Percentiles rank a stretch among this genome's conserved stretches.
Evolutionary conservation across 2,797 vertebrate genomes (phyloP).

Genomic region (Calcarius lapponicus): DNA sequence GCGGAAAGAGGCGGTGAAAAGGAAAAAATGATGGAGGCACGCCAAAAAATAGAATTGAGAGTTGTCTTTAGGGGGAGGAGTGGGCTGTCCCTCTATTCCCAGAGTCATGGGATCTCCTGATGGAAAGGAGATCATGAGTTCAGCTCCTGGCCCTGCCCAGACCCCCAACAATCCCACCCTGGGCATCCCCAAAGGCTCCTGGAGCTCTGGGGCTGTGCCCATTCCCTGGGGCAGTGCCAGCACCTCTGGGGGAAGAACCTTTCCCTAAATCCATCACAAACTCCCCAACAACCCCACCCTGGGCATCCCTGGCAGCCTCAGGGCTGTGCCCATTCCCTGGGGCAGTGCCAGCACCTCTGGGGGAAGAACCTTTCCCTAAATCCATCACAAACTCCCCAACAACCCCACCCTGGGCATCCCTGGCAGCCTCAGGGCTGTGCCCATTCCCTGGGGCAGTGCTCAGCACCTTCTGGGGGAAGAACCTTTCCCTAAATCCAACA

Average conservation of each 20-base stretch:
- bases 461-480: neutral
- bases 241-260: no score
- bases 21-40: neutral
- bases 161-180: neutral
- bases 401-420: no score
- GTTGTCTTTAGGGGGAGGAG: rapidly evolving
- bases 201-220: neutral
- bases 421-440: no score
- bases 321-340: no score
- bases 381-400: no score
- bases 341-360: no score
- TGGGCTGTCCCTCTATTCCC: neutral
- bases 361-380: no score
- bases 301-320: no score
- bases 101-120: neutral
- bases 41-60: neutral
- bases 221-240: neutral
- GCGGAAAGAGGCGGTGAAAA: rapidly evolving
- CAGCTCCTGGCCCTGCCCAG: neutral
- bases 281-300: no score
- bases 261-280: no score
- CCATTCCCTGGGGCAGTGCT: neutral
- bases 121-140: neutral
- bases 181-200: neutral
- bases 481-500: rapidly evolving